Conservation (phyloP, 2,797 vertebrate genomes). For the Podarcis siculus region DNA sequence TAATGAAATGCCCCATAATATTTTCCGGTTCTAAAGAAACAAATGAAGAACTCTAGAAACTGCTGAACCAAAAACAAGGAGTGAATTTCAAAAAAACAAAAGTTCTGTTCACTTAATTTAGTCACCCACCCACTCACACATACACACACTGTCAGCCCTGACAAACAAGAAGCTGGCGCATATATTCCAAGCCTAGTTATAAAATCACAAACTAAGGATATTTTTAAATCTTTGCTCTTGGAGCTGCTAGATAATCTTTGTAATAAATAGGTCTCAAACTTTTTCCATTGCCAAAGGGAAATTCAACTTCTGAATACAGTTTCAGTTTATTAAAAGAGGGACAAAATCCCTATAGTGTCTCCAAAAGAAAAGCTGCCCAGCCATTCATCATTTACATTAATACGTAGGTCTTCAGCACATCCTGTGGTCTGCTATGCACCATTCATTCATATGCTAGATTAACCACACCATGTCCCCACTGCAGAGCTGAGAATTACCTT, state of each 20-base stretch:
- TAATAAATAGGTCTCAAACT: background rate
- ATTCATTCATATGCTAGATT: background rate
- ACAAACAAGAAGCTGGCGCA: background rate
- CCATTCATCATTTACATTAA: background rate
- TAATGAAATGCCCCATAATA: background rate
- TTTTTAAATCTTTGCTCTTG: constrained; percentile 12
- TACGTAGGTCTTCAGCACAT: background rate
- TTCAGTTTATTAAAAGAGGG: background rate
- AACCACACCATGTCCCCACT: background rate
- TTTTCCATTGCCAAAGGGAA: background rate
- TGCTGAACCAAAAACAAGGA: background rate
- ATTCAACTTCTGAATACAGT: constrained; percentile 3
- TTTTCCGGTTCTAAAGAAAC: background rate
- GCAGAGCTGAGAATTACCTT: background rate
- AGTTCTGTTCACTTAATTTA: constrained; percentile 19
- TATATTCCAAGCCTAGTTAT: constrained; percentile 14
- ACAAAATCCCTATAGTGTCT: background rate
- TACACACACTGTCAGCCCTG: constrained; percentile 8
- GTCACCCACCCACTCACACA: constrained; percentile 5
- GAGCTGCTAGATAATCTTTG: background rate
- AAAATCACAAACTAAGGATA: constrained; percentile 17
- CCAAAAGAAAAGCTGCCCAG: background rate
- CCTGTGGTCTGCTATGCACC: background rate
- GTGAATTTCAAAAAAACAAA: background rate
- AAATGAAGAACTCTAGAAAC: background rate